Base-by-base conservation (phyloP, 2,888 invertebrate genomes). In the Fabriciana adippe region DNA sequence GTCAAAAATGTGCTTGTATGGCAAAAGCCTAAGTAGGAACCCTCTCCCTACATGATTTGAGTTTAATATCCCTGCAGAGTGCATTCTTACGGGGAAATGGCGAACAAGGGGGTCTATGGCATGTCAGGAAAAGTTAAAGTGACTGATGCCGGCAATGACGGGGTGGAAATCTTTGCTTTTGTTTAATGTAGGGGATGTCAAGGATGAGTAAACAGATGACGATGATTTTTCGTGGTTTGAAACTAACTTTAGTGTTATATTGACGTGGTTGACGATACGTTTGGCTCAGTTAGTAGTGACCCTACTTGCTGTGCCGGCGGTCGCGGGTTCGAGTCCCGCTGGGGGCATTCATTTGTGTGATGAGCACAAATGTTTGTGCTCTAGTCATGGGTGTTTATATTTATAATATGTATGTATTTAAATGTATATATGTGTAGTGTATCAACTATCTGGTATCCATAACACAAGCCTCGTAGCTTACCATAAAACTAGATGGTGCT, bases 21-120 rank as follows among this genome's bases (percentile, higher is more conserved):
- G 48, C 48, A 53, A 41, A 61, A 61, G 61, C 74, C 74, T 78
- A 72, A 74, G 73, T 74, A 68, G 35, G 64, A 54, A 64, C 73
- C 74, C 75, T 75, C 74, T 70, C 80, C 81, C 78, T 59, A 78
- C 81, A 85, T 90, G 89, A 90, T 90, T 88, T 86, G 89, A 90
- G 89, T 90, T 89, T 90, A 90, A 90, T 90, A 90, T 88, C 90
- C 85, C 82, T 82, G 80, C 81, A 80, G 86, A 90, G 88, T 88
- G 85, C 90, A 86, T 89, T 90, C 89, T 88, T 87, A 83, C 79
- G 75, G 81, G 86, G 87, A 86, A 84, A 84, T 80, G 83, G 81
- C 78, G 72, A 71, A 73, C 72, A 65, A 68, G 71, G 74, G 35
- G 76, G 71, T 72, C 67, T 55, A 64, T 66, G 71, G 60, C 72